Conservation (phyloP, 2,113 vertebrate genomes). For the Burhinus bistriatus region DNA sequence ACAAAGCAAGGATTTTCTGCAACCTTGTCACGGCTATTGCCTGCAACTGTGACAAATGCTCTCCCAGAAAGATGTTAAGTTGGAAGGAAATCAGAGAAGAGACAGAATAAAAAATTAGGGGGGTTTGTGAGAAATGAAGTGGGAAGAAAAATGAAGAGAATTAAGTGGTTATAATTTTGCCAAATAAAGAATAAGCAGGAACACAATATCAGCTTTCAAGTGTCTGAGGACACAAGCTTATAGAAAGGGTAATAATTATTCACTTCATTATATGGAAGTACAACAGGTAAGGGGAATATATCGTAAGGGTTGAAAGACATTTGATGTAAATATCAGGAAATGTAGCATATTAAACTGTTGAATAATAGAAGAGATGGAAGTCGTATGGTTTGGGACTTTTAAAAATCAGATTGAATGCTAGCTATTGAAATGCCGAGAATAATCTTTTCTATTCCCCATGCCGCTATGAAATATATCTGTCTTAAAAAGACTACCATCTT, state of each 20-base stretch:
- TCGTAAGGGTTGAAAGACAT: background rate
- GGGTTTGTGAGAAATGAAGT: background rate
- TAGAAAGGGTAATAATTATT: background rate
- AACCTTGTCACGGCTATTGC: background rate
- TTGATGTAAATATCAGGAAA: conserved; percentile 26
- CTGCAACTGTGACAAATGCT: background rate
- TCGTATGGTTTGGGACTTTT: background rate
- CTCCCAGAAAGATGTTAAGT: background rate
- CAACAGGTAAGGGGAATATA: background rate
- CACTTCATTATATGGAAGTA: background rate
- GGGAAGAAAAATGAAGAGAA: background rate
- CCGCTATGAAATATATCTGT: background rate
- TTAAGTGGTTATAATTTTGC: background rate
- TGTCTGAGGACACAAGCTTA: background rate
- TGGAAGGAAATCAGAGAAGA: conserved; percentile 7
- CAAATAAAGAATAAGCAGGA: background rate
- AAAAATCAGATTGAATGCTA: background rate
- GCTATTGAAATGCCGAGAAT: background rate
- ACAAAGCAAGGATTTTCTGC: background rate
- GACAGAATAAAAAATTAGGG: background rate
- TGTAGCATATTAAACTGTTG: background rate
- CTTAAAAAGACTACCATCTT: background rate
- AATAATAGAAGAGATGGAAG: conserved; percentile 10
- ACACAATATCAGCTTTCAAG: background rate
- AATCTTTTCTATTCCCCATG: background rate